Evolutionary conservation across 2,888 invertebrate species (phyloP), one percentile per base, ranked within the genome.

Genomic region (Caenorhabditis sulstoni): DNA sequence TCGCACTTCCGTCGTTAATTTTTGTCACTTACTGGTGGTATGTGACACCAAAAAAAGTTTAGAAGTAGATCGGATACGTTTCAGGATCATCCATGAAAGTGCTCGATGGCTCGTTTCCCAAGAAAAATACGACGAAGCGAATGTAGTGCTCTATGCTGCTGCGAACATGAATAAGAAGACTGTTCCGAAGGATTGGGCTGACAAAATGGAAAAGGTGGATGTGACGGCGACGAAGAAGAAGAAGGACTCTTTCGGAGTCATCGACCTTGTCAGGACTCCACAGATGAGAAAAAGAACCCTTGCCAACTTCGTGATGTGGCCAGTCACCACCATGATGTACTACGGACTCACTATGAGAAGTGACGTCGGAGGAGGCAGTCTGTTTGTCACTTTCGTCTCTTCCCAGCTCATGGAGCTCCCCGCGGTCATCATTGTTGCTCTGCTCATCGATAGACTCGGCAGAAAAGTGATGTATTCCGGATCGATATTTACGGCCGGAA

Each of bases 261-360:
- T 67, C 20, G 86, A 85, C 59, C 64, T 86, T n/a, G 61, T 86
- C 22, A 58, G 81, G 61, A 83, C 84, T 18, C 85, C 85, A 8
- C 71, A 82, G 29, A 81, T 86, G 80, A 62, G 85, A 57, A 80
- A 77, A 23, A 59, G 86, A 53, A 81, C 81, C 7, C 41, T 86
- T 8, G 74, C 79, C 22, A 70, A 81, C 50, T 85, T 86, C 53
- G 71, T 86, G 29, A 71, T 82, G 59, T 86, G 86, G 96, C 92
- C 94, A 73, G 94, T 94, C 1, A 94, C 95, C 76, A 95, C 95
- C 3, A 93, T 96, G 89, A 94, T 95, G 85, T 95, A 95, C 91
- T 96, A 95, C 89, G 95, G 95, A 0, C 93, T 95, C 9, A 94
- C 95, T 0, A 94, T 95, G 90, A 95, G 94, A 91, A 94, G 95